Evolutionary conservation across 2,797 vertebrate species (phyloP), one percentile per base, ranked within the genome.

Genomic region (Sebastes matsubarae): DNA sequence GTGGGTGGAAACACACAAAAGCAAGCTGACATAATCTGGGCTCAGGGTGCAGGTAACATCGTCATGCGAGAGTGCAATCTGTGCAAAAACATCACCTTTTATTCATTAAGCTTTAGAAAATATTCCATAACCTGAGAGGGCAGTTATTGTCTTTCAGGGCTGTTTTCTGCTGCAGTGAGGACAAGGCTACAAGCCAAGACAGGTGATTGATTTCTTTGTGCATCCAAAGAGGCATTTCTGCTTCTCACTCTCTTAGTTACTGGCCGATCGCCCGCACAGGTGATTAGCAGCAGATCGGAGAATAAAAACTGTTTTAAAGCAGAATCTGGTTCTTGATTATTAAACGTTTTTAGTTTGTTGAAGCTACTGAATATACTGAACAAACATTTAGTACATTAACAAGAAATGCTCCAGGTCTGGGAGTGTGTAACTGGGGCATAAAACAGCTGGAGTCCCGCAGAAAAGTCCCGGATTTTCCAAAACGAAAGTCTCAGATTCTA

Each of bases 141-240:
- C 24, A 22, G 9, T 61, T 36, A 25, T 32, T 75, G 12, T 61
- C 25, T 30, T 24, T 54, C 34, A 52, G 14, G 25, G 20, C 36
- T 54, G 27, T 18, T 24, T 67, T 13, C 63, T 27, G 54, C 76
- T 61, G 55, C 71, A 68, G 52, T 54, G 20, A 46, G 25, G 34
- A 59, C 2, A 32, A 8, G 10, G 61, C n/a, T n/a, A 20, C 54
- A 83, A 27, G 46, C 46, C 77, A 72, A 55, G 63, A 76, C 52
- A 24, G n/a, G 14, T 72, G 72, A 88, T 58, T 67, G 69, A 88
- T 82, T 79, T 73, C 71, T 75, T 68, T 54, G 42, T 71, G 50
- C 13, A 59, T 60, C 46, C 69, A 81, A 34, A 38, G 67, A 78
- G 27, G 18, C 22, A 52, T 63, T 81, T 76, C 6, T 68, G 63